Evolutionary conservation across 1,140 invertebrate species (phyloP).

Genomic region (Neomicropteryx cornuta): DNA sequence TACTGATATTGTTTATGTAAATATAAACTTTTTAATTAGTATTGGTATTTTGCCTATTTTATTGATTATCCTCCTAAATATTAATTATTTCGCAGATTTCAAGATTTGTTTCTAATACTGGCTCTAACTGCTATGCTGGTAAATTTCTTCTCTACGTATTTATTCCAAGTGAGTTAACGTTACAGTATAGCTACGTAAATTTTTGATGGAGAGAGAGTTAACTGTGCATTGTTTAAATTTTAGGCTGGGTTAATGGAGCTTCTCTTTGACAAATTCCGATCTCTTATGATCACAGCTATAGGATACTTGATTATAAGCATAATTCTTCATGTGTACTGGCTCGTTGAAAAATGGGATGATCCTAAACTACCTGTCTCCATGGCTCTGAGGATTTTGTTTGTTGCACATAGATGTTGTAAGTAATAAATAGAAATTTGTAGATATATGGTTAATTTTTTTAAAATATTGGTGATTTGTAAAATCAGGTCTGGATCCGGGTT

Average conservation of each 20-base stretch:
- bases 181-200: constrained; percentile 1
- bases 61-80: not conserved
- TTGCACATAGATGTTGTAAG: too few relatives aligned
- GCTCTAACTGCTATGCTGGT: constrained; percentile 14
- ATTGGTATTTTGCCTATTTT: constrained; percentile 1
- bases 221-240: constrained; percentile 5
- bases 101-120: constrained; percentile 13
- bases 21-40: constrained; percentile 3
- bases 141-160: constrained; percentile 16
- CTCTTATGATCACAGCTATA: constrained; percentile 10
- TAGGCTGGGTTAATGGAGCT: constrained; percentile 15
- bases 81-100: constrained; percentile 12
- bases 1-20: constrained; percentile 16
- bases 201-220: not conserved
- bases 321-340: constrained; percentile 13
- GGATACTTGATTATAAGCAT: constrained; percentile 12
- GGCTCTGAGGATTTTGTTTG: too few relatives aligned
- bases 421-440: too few relatives aligned
- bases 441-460: too few relatives aligned
- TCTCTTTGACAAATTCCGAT: constrained; percentile 15
- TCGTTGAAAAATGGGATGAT: constrained; percentile 15
- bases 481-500: too few relatives aligned
- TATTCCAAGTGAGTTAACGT: constrained; percentile 13
- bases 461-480: too few relatives aligned
- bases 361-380: constrained; percentile 12